phyloP scores from a whole-genome alignment of 1,140 invertebrate species.

The Melanaphis sacchari region DNA sequence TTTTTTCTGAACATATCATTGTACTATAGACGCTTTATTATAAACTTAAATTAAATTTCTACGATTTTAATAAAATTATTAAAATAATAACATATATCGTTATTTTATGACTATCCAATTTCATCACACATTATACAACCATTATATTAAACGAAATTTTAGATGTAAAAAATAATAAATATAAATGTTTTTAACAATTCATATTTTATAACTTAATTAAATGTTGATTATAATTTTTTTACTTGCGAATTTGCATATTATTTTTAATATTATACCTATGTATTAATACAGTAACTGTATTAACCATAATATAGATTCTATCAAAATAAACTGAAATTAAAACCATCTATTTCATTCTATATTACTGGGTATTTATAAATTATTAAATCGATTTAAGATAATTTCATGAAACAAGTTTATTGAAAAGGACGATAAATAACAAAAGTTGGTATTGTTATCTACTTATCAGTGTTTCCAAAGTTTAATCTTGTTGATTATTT shows the following conservation, averaged over 20 bases:
- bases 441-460: conserved; percentile 9
- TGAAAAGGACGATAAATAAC: not conserved
- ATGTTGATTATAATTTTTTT: not conserved
- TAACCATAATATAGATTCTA: no score
- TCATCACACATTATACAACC: not conserved
- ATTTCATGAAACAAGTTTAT: not conserved
- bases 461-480: not conserved
- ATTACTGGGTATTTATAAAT: not conserved
- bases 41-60: no score
- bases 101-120: not conserved
- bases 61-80: not conserved
- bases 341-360: not conserved
- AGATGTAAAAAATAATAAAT: not conserved
- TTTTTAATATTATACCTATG: not conserved
- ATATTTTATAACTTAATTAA: no score
- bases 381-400: not conserved
- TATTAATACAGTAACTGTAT: no score
- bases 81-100: not conserved
- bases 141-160: not conserved
- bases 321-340: not conserved
- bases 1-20: no score
- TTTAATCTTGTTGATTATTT: conserved; percentile 16
- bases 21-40: no score
- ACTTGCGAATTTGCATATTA: not conserved
- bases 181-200: not conserved